Conservation (phyloP, 2,113 vertebrate species). For the Eolophus roseicapilla region DNA sequence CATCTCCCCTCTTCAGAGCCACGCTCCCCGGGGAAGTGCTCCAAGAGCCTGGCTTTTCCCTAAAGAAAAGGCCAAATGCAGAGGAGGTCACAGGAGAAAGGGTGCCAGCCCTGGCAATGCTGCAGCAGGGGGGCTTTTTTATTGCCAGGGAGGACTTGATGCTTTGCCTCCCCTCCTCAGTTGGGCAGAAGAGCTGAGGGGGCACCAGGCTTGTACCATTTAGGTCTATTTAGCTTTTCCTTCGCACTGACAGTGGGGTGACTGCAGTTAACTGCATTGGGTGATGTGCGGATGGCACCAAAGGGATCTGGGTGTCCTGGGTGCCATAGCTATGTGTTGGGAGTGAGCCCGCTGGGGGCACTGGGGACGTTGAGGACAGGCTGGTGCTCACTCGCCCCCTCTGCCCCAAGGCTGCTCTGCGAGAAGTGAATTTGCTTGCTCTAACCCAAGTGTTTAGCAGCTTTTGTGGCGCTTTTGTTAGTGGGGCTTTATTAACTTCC, state of each 20-base stretch:
- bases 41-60: background rate
- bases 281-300: rapidly evolving
- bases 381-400: background rate
- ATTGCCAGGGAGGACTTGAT: background rate
- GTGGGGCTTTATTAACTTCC: background rate
- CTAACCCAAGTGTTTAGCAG: background rate
- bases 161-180: background rate
- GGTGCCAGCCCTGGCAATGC: background rate
- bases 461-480: background rate
- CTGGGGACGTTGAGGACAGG: background rate
- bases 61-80: background rate
- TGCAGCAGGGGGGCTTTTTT: no score
- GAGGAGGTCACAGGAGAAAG: rapidly evolving
- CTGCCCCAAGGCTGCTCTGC: background rate
- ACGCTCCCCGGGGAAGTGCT: rapidly evolving
- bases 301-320: background rate
- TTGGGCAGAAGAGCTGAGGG: background rate
- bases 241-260: no score
- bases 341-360: background rate
- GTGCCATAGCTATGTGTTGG: no score
- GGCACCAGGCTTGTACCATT: background rate
- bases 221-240: background rate
- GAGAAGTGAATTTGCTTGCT: background rate
- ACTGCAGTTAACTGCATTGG: no score
- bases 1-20: background rate